Evolutionary conservation across 2,888 invertebrate species (phyloP), one percentile per base, ranked within the genome.

Genomic region (Acleris holmiana): DNA sequence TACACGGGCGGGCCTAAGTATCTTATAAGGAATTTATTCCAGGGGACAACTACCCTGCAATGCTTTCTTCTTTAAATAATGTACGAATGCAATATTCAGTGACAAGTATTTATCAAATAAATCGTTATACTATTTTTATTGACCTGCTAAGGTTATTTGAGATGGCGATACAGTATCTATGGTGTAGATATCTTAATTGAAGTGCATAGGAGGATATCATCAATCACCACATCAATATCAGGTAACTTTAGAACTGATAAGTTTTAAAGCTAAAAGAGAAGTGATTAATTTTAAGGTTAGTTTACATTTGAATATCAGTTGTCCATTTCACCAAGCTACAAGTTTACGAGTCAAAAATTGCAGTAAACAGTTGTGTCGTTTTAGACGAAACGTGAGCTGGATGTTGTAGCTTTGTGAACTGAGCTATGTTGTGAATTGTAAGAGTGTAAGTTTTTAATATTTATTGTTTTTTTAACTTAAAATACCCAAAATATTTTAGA

Each of bases 1-100:
- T 91, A 93, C 90, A 89, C 87, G 91, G 90, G 92, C 91, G 93
- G 93, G 93, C 92, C 91, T 91, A 89, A 91, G 86, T 90, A 89
- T 86, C 82, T 89, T 89, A 83, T 88, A 88, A 86, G 88, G 89
- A 79, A 90, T 92, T 91, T 91, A 89, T 91, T 92, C 84, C 89
- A 89, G 91, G 91, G 85, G 84, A 80, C 71, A 19, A 19, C 75
- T 78, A 78, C 73, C 78, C 80, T 80, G 73, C 79, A 81, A 82
- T 84, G 79, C 78, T 85, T 80, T 81, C 73, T 78, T 72, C 79
- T 81, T 78, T 68, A 76, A 67, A 73, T 76, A 35, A 79, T 82
- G 80, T 84, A 74, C 73, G 76, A 80, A 83, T 76, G 75, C 76
- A 73, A 73, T 76, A 78, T 79, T 77, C 76, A 70, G 73, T 74